Base-by-base conservation (phyloP, 2,888 invertebrate species). In the Meteorus cinctellus region DNA sequence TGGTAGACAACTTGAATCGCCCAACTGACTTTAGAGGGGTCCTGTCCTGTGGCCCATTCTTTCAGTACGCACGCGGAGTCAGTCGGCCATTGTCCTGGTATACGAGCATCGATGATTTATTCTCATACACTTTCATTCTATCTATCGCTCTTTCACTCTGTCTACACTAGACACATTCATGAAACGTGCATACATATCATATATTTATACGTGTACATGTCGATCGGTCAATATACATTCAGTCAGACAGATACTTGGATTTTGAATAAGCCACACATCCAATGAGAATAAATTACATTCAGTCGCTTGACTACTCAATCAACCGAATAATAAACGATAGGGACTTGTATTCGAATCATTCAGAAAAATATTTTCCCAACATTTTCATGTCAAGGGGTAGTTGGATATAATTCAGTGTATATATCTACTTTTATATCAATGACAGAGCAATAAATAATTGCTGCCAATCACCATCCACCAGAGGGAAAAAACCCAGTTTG, bases 1-100 rank as follows among this genome's bases (percentile, higher is more conserved):
- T 81, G 76, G 83, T 82, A 83, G 85, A 84, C 84, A 83, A 84
- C 77, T 81, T 81, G 82, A 83, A 83, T 83, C 84, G 82, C 74
- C 77, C 75, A 77, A 77, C 75, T 76, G 77, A 80, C 79, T 77
- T 76, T 78, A 71, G 65, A 62, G 65, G 72, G 70, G 74, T 63
- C 73, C 80, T 72, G 74, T 63, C 73, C 80, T 72, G 76, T 77
- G 79, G 79, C 78, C 81, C 76, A 79, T 81, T 82, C 82, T 83
- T 81, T 78, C 81, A 72, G 65, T 75, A 66, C 67, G 75, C 72
- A 75, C 77, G 45, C 66, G 73, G 77, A 59, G 71, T 67, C 68
- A 77, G 75, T 77, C 62, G 34, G 74, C 69, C 78, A 68, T 77
- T 76, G 74, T 77, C 73, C 80, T 72, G 65, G 77, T 79, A 4